Evolutionary conservation across 2,888 invertebrate species (phyloP).

Genomic region (Papilio gigon): DNA sequence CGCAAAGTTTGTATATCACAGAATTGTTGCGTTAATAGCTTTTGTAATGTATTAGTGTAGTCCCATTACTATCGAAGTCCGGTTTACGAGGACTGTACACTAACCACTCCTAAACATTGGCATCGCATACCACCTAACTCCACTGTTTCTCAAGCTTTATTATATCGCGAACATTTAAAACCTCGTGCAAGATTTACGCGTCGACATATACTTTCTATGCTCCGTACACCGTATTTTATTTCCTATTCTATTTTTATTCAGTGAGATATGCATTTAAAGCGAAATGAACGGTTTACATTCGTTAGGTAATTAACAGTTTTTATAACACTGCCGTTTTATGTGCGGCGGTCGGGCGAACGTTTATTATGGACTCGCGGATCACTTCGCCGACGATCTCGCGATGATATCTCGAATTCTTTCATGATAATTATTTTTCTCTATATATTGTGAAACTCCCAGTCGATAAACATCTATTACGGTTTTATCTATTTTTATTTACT

Average conservation of each 20-base stretch:
- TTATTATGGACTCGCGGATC: slow-evolving; percentile 45
- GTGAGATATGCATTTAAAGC: slow-evolving; percentile 68
- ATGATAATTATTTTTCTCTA: neutral
- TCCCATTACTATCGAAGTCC: neutral
- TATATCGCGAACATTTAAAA: slow-evolving; percentile 39
- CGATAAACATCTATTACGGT: neutral
- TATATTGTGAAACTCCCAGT: neutral
- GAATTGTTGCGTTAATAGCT: neutral
- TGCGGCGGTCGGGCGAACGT: slow-evolving; percentile 58
- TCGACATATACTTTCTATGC: slow-evolving; percentile 38
- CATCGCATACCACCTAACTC: slow-evolving; percentile 26
- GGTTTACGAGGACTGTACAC: slow-evolving; percentile 16
- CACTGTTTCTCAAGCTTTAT: neutral
- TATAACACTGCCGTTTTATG: slow-evolving; percentile 72
- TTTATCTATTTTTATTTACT: neutral
- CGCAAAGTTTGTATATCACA: no score
- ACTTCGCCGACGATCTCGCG: neutral
- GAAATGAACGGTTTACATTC: slow-evolving; percentile 70
- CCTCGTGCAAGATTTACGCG: slow-evolving; percentile 43
- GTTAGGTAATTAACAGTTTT: slow-evolving; percentile 72
- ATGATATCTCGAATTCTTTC: neutral
- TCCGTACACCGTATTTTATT: slow-evolving; percentile 54
- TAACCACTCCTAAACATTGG: slow-evolving; percentile 16
- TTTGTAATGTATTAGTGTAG: neutral
- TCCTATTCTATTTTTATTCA: slow-evolving; percentile 67